Evolutionary conservation across 2,797 vertebrate species (phyloP).

Genomic region (Cuculus canorus): DNA sequence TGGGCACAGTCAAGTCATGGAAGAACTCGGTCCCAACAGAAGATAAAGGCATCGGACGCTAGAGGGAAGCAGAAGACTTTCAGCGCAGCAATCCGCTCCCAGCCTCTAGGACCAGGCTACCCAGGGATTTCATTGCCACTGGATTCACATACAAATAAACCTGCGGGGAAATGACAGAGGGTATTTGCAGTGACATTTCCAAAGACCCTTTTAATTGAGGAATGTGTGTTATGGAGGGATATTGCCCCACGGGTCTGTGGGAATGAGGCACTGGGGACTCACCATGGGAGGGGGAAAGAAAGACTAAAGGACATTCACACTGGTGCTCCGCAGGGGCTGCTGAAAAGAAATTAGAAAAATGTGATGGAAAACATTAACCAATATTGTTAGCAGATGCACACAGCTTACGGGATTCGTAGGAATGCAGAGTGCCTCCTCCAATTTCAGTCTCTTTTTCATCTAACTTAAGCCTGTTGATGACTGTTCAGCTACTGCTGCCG

Average conservation of each 20-base stretch:
- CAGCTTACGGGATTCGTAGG: not conserved
- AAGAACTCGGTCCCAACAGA: fast-evolving
- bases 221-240: not conserved
- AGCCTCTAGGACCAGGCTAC: not conserved
- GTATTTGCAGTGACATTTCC: not conserved
- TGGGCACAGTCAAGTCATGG: not conserved
- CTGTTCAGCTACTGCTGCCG: not conserved
- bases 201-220: not conserved
- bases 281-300: not conserved
- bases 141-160: not conserved
- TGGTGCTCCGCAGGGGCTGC: not conserved
- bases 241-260: not conserved
- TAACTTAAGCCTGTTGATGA: not conserved
- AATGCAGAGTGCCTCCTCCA: not conserved
- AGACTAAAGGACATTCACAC: not conserved
- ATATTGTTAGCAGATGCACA: not conserved
- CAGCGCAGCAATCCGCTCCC: not conserved
- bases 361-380: not conserved
- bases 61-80: constrained; percentile 56
- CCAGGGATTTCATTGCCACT: not conserved
- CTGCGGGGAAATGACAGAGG: not conserved
- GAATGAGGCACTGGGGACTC: not conserved
- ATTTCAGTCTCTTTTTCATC: not conserved
- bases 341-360: not conserved
- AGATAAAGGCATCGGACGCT: not conserved